Evolutionary conservation across 2,113 vertebrate genomes (phyloP), one percentile per base, ranked within the genome.

Genomic region (Cyanoderma ruficeps): DNA sequence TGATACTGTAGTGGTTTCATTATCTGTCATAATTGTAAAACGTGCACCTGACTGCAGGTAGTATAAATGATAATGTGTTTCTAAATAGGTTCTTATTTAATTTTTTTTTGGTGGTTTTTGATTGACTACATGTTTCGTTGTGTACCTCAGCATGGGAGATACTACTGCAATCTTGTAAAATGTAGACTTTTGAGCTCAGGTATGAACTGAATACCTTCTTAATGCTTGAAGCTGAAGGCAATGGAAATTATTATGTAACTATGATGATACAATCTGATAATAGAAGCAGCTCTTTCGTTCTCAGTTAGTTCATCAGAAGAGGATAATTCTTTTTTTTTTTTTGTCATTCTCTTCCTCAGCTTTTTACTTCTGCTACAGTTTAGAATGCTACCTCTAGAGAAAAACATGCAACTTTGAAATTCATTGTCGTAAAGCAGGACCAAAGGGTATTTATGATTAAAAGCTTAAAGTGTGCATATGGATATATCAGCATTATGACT

Each of bases 401-500:
- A 90, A 93, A 85, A 76, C 14, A 46, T 13, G 31, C 14, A 39
- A 17, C 72, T 83, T 90, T 83, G 22, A 90, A 94, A 94, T 80
- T 77, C 30, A 47, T 80, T 71, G 35, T 39, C 27, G 63, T 49
- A 92, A 93, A 91, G 19, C 41, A 75, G 63, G 47, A 80, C 18
- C 3, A 15, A 89, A 80, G 42, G 20, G 27, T 78, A 56, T 87
- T 93, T 94, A 65, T 91, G 87, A 87, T 89, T 53, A 89, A 96
- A 95, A 92, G 50, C 50, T 84, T 89, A 55, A 61, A 87, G 35
- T 6, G 1, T 89, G 12, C n/a, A 64, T 85, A 63, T 7, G 2
- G 85, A 65, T 94, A 52, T 80, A 80, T 92, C 75, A 95, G 71
- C 30, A 57, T n/a, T 42, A 41, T 68, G 50, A 68, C 74, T 77